Base-by-base conservation (phyloP, 2,888 invertebrate species). In the Eristalis arbustorum region DNA sequence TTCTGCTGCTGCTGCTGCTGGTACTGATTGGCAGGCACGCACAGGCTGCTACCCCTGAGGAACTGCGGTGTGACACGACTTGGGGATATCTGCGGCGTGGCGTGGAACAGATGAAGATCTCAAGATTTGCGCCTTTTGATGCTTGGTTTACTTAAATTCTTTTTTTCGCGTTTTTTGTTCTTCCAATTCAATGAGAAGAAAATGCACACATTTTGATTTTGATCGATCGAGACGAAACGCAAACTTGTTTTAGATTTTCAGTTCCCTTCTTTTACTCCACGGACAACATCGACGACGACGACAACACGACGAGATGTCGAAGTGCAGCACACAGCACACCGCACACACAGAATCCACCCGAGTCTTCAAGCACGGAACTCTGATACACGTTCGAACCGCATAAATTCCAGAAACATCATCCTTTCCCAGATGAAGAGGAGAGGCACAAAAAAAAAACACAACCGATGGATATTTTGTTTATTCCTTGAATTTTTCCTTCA, bases 141-240 rank as follows among this genome's bases (percentile, higher is more conserved):
- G 49, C n/a, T 49, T 49, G 49, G 4, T 61, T 28, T n/a, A 4
- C 40, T 40, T 28, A 25, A n/a, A n/a, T n/a, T n/a, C n/a, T n/a
- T 42, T 14, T n/a, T 1, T 31, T 5, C 31, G 31, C 31, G 31
- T 31, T 31, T 31, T 1, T 0, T 31, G 1, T 31, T 31, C 31
- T 64, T 34, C 6, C 18, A 3, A 42, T 4, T 28, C 28, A 18
- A 40, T 28, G 14, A 18, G 57, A 14, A 6, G 2, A 3, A 23
- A 22, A 61, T 42, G 28, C 67, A 59, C 56, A 22, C n/a, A n/a
- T n/a, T n/a, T n/a, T 40, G 40, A 75, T 67, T 59, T 67, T 75
- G 66, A 75, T 67, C 67, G 66, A 59, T 74, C 25, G 25, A 37
- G n/a, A n/a, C n/a, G n/a, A n/a, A n/a, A n/a, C n/a, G n/a, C n/a